phyloP scores from a whole-genome alignment of 2,797 vertebrate species.

The Tangara arthus region DNA sequence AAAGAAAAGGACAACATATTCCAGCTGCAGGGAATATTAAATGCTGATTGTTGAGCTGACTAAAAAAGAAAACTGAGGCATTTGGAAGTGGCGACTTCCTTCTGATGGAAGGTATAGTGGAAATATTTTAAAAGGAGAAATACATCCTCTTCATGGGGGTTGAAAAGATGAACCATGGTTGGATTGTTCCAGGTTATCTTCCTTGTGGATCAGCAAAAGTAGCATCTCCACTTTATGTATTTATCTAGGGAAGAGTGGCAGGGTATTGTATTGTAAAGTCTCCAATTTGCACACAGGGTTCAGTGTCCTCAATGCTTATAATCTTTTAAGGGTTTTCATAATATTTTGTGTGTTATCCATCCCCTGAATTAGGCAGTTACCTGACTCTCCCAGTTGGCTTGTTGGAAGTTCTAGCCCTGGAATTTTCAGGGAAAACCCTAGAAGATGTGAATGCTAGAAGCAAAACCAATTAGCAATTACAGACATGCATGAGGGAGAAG shows the following conservation, averaged over 20 bases:
- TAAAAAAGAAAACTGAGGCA: neutral
- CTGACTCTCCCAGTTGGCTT: neutral
- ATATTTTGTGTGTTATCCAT: neutral
- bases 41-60: neutral
- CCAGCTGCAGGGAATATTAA: neutral
- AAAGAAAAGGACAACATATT: neutral
- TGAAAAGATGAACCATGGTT: neutral
- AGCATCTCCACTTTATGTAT: neutral
- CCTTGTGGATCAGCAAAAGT: neutral
- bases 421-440: neutral
- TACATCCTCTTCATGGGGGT: neutral
- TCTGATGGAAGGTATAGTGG: neutral
- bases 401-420: neutral
- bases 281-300: neutral
- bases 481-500: fast-evolving
- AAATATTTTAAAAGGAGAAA: neutral
- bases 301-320: neutral
- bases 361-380: neutral
- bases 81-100: neutral
- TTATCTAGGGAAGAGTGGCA: neutral
- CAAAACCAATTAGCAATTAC: neutral
- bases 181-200: neutral
- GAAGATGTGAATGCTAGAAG: neutral
- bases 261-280: neutral
- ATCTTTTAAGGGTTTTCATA: neutral